phyloP scores from a whole-genome alignment of 2,888 invertebrate species.

The Drosophila kuntzei region DNA sequence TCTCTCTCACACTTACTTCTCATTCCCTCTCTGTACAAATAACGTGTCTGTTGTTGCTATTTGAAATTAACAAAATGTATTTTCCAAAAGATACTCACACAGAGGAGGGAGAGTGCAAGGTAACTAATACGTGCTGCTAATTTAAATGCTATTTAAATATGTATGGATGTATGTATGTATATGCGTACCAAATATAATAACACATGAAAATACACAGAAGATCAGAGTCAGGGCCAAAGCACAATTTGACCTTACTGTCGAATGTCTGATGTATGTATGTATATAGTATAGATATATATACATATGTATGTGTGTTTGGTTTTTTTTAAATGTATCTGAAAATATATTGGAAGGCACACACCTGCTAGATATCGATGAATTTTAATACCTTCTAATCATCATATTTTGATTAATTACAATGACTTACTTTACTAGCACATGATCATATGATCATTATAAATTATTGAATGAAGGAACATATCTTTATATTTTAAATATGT shows the following conservation, averaged over 20 bases:
- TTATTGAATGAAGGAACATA: too few species aligned
- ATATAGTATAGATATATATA: background rate
- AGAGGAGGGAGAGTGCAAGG: constrained; percentile 9
- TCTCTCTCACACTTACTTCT: constrained; percentile 11
- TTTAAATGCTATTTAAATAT: constrained; percentile 59
- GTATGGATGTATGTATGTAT: constrained; percentile 27
- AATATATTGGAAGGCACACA: constrained; percentile 4
- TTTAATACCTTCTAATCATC: constrained; percentile 1
- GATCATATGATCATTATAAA: background rate
- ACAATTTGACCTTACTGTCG: constrained; percentile 68
- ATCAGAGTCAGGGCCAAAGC: constrained; percentile 81
- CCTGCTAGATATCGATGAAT: background rate
- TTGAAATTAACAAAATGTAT: constrained; percentile 49
- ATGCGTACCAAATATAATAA: constrained; percentile 53
- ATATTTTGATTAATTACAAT: background rate
- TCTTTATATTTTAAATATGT: background rate
- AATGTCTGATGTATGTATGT: constrained; percentile 25
- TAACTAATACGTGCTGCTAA: constrained; percentile 55
- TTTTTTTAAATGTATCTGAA: constrained; percentile 6
- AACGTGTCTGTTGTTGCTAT: constrained; percentile 16
- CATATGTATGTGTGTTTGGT: constrained; percentile 3
- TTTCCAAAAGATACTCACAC: constrained; percentile 45
- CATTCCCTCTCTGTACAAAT: constrained; percentile 22
- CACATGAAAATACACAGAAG: constrained; percentile 69
- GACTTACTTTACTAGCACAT: background rate